Evolutionary conservation across 2,888 invertebrate genomes (phyloP).

Genomic region (Alcis repandata): DNA sequence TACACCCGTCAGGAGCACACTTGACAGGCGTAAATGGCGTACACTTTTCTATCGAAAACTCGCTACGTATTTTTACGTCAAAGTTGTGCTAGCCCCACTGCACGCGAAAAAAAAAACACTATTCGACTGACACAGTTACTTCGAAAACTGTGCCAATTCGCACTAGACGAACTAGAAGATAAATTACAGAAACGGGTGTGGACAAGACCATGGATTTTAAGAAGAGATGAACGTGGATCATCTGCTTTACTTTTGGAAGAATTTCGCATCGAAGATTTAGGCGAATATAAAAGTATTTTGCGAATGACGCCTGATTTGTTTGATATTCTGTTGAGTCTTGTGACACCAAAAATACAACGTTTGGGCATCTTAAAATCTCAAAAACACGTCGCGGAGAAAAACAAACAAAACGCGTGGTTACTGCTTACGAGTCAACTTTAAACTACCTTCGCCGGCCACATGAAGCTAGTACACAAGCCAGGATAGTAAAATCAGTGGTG

Average conservation of each 20-base stretch:
- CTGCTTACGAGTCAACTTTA: too few relatives aligned
- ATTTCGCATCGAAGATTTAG: slow-evolving; percentile 16
- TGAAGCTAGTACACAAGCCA: too few relatives aligned
- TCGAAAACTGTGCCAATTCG: slow-evolving; percentile 22
- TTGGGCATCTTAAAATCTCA: too few relatives aligned
- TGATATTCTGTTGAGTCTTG: slow-evolving; percentile 1
- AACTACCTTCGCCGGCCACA: too few relatives aligned
- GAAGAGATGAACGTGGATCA: slow-evolving; percentile 19
- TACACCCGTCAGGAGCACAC: too few relatives aligned
- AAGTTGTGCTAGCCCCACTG: too few relatives aligned
- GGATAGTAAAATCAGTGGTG: too few relatives aligned
- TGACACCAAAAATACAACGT: neutral
- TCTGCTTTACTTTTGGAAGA: slow-evolving; percentile 12
- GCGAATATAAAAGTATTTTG: slow-evolving; percentile 22
- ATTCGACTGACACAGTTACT: slow-evolving; percentile 28
- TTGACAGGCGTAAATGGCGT: too few relatives aligned
- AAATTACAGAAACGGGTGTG: slow-evolving; percentile 24
- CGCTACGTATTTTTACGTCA: too few relatives aligned
- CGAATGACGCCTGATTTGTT: slow-evolving; percentile 16
- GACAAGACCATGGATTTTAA: slow-evolving; percentile 14
- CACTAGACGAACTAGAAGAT: slow-evolving; percentile 21
- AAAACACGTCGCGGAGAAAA: too few relatives aligned
- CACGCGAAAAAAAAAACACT: slow-evolving; percentile 28
- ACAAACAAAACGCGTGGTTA: too few relatives aligned
- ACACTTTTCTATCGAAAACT: too few relatives aligned